These are phyloP conservation scores for Limnodromus scolopaceus DNA, from an alignment of 2,797 vertebrate genomes.

Conservation along the genomic window DNA sequence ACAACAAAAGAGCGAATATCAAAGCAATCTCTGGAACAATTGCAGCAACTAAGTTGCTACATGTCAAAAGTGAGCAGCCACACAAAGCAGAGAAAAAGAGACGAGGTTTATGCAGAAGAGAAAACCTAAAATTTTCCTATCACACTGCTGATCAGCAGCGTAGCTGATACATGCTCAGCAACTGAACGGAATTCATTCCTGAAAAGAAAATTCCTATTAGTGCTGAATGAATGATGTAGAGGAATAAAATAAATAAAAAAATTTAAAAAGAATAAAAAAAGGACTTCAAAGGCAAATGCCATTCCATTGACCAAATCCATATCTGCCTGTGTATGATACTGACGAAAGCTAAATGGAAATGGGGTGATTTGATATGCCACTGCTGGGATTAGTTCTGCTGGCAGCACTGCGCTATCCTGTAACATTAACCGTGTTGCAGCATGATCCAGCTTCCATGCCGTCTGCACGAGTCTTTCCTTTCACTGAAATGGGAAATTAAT, in stretches of 20 bases:
- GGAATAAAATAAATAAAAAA: neutral
- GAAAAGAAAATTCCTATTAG: constrained; percentile 20
- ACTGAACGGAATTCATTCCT: constrained; percentile 30
- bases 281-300: constrained; percentile 33
- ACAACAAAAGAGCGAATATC: constrained; percentile 56
- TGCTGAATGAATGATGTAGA: neutral
- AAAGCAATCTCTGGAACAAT: constrained; percentile 56
- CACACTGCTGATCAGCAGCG: neutral
- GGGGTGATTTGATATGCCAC: constrained; percentile 13
- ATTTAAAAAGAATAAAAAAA: neutral
- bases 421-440: neutral
- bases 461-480: neutral
- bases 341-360: constrained; percentile 32
- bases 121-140: constrained; percentile 30
- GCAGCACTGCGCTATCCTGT: neutral
- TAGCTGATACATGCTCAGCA: neutral
- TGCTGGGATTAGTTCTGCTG: constrained; percentile 7
- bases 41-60: constrained; percentile 15
- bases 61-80: constrained; percentile 12
- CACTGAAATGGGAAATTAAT: neutral
- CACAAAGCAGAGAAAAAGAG: neutral
- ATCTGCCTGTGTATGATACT: constrained; percentile 10
- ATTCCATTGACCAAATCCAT: neutral
- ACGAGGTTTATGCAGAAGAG: neutral
- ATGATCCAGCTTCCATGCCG: neutral